A percentile compares a stretch with the other conserved stretches of the same genome.
Conservation (phyloP, 2,113 vertebrate genomes). For the Pionites leucogaster region DNA sequence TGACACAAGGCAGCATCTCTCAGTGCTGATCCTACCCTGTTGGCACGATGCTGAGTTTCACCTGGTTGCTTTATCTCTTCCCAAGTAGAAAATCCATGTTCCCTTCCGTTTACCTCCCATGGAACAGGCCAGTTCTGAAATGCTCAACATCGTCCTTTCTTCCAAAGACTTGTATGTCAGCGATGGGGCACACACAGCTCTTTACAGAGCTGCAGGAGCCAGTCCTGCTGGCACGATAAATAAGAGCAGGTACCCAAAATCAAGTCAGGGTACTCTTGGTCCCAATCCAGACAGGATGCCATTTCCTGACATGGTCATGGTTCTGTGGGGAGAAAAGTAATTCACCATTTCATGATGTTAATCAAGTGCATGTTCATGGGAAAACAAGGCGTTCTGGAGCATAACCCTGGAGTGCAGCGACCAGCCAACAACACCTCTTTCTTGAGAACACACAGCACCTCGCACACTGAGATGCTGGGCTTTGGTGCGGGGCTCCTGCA, state of each 20-base stretch:
- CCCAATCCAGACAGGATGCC: not conserved
- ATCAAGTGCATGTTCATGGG: not conserved
- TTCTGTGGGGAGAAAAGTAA: not conserved
- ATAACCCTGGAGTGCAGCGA: not conserved
- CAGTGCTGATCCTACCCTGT: not conserved
- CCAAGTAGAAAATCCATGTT: rapidly evolving
- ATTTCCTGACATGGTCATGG: not conserved
- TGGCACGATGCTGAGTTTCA: not conserved
- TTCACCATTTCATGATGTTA: not conserved
- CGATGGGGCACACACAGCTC: not conserved
- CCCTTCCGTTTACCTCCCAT: not conserved
- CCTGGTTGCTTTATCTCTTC: not conserved
- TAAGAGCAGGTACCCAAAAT: not conserved
- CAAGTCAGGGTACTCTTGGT: not conserved
- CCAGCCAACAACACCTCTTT: not conserved
- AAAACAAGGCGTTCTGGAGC: not conserved
- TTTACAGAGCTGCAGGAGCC: not conserved
- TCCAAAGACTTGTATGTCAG: not conserved
- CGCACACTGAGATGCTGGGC: not conserved
- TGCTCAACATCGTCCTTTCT: not conserved
- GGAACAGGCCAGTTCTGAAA: not conserved
- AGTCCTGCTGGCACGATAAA: not conserved
- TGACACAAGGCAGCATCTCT: not conserved
- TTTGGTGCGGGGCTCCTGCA: not conserved
- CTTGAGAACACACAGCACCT: not conserved